A percentile compares a stretch with the other conserved stretches of the same genome.
Evolutionary conservation across 2,113 vertebrate species (phyloP).

Genomic region (Percina caprodes): DNA sequence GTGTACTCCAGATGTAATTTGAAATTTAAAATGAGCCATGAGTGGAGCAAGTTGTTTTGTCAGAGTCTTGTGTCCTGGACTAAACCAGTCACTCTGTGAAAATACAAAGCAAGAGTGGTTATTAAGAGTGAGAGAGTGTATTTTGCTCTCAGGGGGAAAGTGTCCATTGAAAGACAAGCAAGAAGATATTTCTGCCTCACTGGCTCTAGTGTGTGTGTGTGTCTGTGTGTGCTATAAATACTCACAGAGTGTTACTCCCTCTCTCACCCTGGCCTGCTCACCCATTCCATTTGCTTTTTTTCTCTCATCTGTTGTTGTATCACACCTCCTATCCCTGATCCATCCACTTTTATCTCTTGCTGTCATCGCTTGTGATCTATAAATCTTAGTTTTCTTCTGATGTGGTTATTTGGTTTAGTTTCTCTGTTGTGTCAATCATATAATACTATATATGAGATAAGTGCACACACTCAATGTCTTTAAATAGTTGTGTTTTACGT

Average conservation of each 20-base stretch:
- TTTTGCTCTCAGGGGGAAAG: conserved; percentile 55
- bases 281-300: conserved; percentile 31
- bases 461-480: background rate
- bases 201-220: conserved; percentile 48
- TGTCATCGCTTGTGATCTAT: conserved; percentile 5
- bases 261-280: conserved; percentile 50
- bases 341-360: conserved; percentile 18
- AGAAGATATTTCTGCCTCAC: conserved; percentile 71
- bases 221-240: conserved; percentile 72
- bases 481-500: background rate
- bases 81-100: conserved; percentile 39
- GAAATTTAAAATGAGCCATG: conserved; percentile 12
- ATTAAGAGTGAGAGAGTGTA: conserved; percentile 52
- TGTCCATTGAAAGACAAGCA: conserved; percentile 64
- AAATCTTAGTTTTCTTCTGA: background rate
- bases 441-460: background rate
- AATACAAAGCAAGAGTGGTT: conserved; percentile 32
- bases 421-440: conserved; percentile 6
- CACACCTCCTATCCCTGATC: conserved; percentile 1
- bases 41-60: background rate
- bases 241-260: conserved; percentile 63
- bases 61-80: conserved; percentile 19
- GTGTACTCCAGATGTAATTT: conserved; percentile 2
- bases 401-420: background rate
- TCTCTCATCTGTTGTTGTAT: conserved; percentile 2